A percentile compares a stretch with the other conserved stretches of the same genome.
Evolutionary conservation across 2,797 vertebrate species (phyloP).

Genomic region (Harpagifer antarcticus): DNA sequence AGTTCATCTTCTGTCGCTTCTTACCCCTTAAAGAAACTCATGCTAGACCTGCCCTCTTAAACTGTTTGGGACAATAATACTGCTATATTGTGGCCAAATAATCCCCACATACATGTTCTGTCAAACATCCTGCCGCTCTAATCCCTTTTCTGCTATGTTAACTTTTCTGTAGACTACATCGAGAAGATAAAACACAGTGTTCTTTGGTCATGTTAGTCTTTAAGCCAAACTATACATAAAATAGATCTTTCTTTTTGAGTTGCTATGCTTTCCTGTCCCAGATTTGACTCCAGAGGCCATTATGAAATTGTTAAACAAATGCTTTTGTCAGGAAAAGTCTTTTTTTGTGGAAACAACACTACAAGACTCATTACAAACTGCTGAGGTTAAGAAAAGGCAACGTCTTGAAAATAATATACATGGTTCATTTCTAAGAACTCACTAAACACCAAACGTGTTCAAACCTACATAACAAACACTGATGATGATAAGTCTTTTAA

Average conservation of each 20-base stretch:
- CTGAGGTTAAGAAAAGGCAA: constrained; percentile 18
- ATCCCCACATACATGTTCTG: not conserved
- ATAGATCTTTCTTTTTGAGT: constrained; percentile 33
- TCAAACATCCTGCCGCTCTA: constrained; percentile 20
- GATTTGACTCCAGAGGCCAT: constrained; percentile 25
- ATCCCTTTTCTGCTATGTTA: constrained; percentile 56
- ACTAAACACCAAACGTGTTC: constrained; percentile 26
- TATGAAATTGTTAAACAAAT: constrained; percentile 21
- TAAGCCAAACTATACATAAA: constrained; percentile 58
- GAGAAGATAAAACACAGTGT: constrained; percentile 76
- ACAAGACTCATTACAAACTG: constrained; percentile 35
- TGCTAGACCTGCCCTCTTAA: constrained; percentile 7
- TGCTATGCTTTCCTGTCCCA: constrained; percentile 41
- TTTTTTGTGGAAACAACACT: constrained; percentile 13
- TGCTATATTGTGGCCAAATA: constrained; percentile 47
- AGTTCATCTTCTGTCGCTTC: constrained; percentile 19
- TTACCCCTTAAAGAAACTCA: constrained; percentile 27
- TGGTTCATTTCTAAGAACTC: constrained; percentile 5
- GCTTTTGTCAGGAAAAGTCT: constrained; percentile 21
- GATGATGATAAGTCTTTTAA: constrained; percentile 10
- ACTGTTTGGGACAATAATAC: constrained; percentile 41
- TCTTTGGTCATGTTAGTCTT: constrained; percentile 81
- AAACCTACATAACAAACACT: not conserved
- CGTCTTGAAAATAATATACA: constrained; percentile 30
- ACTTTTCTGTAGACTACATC: constrained; percentile 56